These are phyloP conservation scores for Heliconius hortense DNA, from an alignment of 2,888 invertebrate species.

Conservation along the genomic window DNA sequence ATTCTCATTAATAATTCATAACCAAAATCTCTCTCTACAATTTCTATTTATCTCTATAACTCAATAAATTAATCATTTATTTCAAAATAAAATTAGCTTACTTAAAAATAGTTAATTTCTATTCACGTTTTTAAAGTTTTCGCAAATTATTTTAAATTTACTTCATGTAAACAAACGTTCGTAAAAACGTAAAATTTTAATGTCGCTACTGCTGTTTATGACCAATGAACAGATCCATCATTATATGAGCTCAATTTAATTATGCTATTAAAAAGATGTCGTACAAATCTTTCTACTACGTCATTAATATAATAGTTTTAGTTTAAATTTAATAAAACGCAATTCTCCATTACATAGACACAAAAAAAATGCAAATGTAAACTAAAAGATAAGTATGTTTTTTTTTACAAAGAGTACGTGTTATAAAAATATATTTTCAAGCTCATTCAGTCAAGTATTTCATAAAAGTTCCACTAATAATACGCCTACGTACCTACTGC, in stretches of 20 bases:
- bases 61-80: neutral
- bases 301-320: no score
- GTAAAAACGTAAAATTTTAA: slow-evolving; percentile 1
- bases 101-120: neutral
- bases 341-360: neutral
- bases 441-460: slow-evolving; percentile 16
- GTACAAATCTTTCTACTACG: neutral
- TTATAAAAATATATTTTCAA: neutral
- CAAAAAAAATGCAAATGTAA: neutral
- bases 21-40: neutral
- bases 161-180: slow-evolving; percentile 9
- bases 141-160: neutral
- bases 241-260: neutral
- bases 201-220: neutral
- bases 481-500: slow-evolving; percentile 6
- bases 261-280: neutral
- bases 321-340: neutral
- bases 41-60: neutral
- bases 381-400: neutral
- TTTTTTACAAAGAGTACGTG: slow-evolving; percentile 11
- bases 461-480: slow-evolving; percentile 17
- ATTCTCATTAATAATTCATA: slow-evolving; percentile 1
- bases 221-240: neutral
- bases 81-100: neutral
- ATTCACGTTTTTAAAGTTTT: neutral